Evolutionary conservation across 2,797 vertebrate species (phyloP).

Genomic region (Sebastes vulpes): DNA sequence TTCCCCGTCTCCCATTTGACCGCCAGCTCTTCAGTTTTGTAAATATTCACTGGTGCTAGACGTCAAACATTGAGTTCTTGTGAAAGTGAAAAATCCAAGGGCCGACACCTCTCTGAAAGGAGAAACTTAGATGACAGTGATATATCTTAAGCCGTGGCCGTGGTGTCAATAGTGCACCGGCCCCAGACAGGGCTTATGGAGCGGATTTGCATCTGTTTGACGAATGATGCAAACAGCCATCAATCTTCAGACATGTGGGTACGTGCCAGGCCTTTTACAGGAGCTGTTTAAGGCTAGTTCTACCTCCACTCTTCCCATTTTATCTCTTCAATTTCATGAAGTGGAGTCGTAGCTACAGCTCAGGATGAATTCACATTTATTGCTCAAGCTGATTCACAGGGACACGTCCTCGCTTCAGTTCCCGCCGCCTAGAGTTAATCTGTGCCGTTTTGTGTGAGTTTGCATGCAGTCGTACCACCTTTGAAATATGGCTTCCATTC

Average conservation of each 20-base stretch:
- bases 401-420: background rate
- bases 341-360: background rate
- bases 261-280: background rate
- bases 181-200: background rate
- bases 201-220: slow-evolving; percentile 20
- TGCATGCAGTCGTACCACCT: background rate
- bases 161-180: background rate
- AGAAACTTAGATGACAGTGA: slow-evolving; percentile 15
- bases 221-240: slow-evolving; percentile 2
- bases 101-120: slow-evolving; percentile 11
- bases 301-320: background rate
- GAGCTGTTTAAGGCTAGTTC: background rate
- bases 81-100: slow-evolving; percentile 4
- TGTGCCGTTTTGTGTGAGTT: background rate
- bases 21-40: background rate
- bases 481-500: slow-evolving; percentile 6
- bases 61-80: background rate
- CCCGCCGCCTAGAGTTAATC: background rate
- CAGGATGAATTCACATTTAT: background rate
- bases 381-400: background rate
- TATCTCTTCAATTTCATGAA: background rate
- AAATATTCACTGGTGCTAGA: too few relatives aligned
- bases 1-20: background rate
- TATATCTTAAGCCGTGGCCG: slow-evolving; percentile 8
- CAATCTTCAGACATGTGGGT: background rate